Percentiles rank a stretch among this genome's conserved stretches.
Conservation (phyloP, 2,888 invertebrate species). For the Cheiracanthium punctorium region DNA sequence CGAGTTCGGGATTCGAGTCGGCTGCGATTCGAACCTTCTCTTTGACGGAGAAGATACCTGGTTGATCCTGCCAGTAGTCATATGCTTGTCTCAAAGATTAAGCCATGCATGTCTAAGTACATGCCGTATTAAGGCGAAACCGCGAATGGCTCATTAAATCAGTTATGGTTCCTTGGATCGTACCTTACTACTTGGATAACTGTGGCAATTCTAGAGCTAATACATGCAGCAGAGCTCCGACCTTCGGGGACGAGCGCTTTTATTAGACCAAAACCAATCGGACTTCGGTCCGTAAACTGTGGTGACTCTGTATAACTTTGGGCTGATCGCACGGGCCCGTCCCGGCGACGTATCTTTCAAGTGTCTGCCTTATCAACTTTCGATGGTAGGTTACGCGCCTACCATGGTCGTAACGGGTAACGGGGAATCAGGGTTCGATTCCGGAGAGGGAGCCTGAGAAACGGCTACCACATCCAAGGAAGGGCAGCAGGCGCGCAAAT, state of each 20-base stretch:
- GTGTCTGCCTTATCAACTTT: conserved; percentile 76
- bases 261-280: no score
- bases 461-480: conserved; percentile 84
- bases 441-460: conserved; percentile 84
- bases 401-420: conserved; percentile 84
- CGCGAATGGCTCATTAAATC: no score
- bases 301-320: conserved; percentile 69
- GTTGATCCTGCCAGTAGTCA: no score
- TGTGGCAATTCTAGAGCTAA: conserved; percentile 83
- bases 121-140: no score
- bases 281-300: no score
- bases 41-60: no score
- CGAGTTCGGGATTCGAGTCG: no score
- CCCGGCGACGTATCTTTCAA: conserved; percentile 73
- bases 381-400: conserved; percentile 82
- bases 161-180: conserved; percentile 41
- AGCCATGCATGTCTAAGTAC: no score
- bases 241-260: no score
- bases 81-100: no score
- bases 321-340: conserved; percentile 67
- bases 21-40: no score
- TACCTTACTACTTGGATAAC: conserved; percentile 79
- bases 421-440: conserved; percentile 86
- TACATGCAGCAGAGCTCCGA: conserved; percentile 80
- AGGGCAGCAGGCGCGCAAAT: no score